phyloP scores from a whole-genome alignment of 1,140 invertebrate genomes.

The Zaprionus vittiger region DNA sequence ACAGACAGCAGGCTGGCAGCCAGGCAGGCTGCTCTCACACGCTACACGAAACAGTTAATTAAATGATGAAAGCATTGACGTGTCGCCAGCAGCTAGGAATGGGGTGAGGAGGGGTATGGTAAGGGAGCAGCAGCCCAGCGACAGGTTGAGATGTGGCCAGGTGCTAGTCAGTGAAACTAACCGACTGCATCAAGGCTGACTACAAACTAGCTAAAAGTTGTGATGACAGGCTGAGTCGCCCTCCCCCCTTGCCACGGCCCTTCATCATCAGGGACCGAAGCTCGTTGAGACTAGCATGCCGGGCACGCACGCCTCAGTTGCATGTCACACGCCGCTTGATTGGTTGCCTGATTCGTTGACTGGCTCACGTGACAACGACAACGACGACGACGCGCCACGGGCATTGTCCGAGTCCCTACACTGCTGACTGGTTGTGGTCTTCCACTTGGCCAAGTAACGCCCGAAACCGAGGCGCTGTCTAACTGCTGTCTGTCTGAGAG shows the following conservation, averaged over 20 bases:
- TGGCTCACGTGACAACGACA: constrained; percentile 59
- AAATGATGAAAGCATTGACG: constrained; percentile 82
- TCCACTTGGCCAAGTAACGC: constrained; percentile 18
- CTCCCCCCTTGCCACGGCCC: neutral
- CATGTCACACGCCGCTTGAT: constrained; percentile 80
- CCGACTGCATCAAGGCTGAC: constrained; percentile 19
- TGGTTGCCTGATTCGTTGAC: constrained; percentile 79
- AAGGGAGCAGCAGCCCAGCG: neutral
- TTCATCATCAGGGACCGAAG: constrained; percentile 7
- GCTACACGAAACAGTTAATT: constrained; percentile 75
- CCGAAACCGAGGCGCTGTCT: constrained; percentile 1
- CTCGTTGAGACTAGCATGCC: constrained; percentile 32
- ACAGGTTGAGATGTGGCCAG: constrained; percentile 28
- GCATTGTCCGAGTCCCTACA: constrained; percentile 49
- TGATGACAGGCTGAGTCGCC: constrained; percentile 13
- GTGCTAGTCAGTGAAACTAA: constrained; percentile 26
- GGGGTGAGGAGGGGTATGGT: neutral
- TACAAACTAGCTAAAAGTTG: constrained; percentile 46
- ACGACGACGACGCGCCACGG: constrained; percentile 31
- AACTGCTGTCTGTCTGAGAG: neutral
- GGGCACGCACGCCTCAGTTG: constrained; percentile 75
- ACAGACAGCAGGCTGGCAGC: constrained; percentile 27
- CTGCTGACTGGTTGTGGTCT: constrained; percentile 28
- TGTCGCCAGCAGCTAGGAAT: constrained; percentile 54
- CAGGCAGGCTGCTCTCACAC: constrained; percentile 42